A percentile compares a stretch with the other conserved stretches of the same genome.
Evolutionary conservation across 1,140 invertebrate genomes (phyloP).

Genomic region (Branchinecta lindahli): DNA sequence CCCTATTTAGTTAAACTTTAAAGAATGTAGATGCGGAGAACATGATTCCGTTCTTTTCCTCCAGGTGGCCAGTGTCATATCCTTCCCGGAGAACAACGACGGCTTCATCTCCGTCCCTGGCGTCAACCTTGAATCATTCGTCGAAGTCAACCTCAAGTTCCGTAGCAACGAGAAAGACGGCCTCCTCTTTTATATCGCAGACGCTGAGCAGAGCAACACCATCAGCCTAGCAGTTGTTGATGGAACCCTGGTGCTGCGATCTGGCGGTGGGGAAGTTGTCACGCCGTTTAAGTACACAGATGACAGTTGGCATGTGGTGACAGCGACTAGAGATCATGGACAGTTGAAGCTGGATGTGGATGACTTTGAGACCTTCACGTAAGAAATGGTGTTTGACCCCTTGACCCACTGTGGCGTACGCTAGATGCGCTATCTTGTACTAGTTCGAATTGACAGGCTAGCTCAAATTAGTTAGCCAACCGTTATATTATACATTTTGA

Average conservation of each 20-base stretch:
- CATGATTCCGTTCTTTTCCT: conserved; percentile 2
- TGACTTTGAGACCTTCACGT: conserved; percentile 52
- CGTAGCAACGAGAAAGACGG: conserved; percentile 60
- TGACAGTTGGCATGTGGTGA: conserved; percentile 81
- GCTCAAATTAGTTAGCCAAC: too few relatives aligned
- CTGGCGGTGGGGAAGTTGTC: conserved; percentile 34
- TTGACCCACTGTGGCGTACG: not conserved
- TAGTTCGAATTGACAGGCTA: too few relatives aligned
- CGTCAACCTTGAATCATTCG: conserved; percentile 22
- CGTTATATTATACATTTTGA: too few relatives aligned
- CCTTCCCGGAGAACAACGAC: conserved; percentile 28
- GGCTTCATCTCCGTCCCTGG: conserved; percentile 28
- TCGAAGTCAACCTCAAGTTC: conserved; percentile 70
- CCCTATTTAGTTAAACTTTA: too few relatives aligned
- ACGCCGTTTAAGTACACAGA: conserved; percentile 57
- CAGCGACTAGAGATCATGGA: conserved; percentile 49
- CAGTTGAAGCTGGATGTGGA: conserved; percentile 62
- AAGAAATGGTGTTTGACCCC: conserved; percentile 24
- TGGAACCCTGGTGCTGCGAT: conserved; percentile 49
- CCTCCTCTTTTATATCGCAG: conserved; percentile 55
- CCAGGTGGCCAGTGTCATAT: conserved; percentile 34
- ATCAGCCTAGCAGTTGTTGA: conserved; percentile 49
- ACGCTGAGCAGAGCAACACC: conserved; percentile 42
- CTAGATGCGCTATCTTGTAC: not conserved
- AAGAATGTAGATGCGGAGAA: too few relatives aligned